Evolutionary conservation across 2,797 vertebrate species (phyloP).

Genomic region (Channallabes apus): DNA sequence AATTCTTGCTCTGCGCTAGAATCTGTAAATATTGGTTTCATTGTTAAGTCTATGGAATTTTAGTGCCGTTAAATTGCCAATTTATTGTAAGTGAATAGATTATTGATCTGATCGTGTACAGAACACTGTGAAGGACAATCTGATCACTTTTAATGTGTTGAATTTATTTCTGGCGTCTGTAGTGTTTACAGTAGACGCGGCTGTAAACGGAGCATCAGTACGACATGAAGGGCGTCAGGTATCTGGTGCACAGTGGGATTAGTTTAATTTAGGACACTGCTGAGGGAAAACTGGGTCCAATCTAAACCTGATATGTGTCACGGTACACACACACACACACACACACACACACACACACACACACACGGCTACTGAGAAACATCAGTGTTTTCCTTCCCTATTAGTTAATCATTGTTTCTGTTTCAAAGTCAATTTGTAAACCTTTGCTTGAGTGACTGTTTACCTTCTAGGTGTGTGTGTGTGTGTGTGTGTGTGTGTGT

Average conservation of each 20-base stretch:
- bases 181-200: not conserved
- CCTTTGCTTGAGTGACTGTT: slow-evolving; percentile 24
- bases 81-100: not conserved
- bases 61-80: too few relatives aligned
- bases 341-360: slow-evolving; percentile 17
- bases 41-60: too few relatives aligned
- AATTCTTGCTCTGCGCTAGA: too few relatives aligned
- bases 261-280: slow-evolving; percentile 27
- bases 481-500: not conserved
- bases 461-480: slow-evolving; percentile 33
- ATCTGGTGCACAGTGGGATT: not conserved
- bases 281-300: slow-evolving; percentile 27
- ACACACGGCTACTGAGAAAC: not conserved
- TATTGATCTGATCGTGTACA: not conserved
- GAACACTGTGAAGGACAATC: not conserved
- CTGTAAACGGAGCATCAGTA: not conserved
- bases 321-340: slow-evolving; percentile 14
- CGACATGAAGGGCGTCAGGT: not conserved
- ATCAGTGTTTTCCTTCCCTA: slow-evolving; percentile 18
- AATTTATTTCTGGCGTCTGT: not conserved
- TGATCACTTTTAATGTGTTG: not conserved
- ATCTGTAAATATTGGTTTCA: too few relatives aligned
- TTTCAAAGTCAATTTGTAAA: slow-evolving; percentile 34
- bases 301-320: slow-evolving; percentile 8
- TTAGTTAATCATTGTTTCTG: slow-evolving; percentile 43